Conservation (phyloP, 2,888 invertebrate genomes). For the Cephus sareptanus region DNA sequence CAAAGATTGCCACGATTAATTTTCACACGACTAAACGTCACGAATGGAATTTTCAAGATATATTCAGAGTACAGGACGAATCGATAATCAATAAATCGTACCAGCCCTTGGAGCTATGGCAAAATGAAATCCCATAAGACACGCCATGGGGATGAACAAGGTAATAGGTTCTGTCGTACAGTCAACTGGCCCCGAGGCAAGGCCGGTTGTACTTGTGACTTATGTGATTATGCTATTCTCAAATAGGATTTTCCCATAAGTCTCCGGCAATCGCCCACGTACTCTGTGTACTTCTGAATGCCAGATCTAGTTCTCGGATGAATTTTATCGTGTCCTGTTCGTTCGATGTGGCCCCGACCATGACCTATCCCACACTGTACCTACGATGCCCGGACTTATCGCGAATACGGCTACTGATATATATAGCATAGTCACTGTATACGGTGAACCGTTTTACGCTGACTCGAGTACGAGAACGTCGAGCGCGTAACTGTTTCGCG, state of each 20-base stretch:
- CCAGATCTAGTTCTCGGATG: background rate
- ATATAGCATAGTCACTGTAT: no score
- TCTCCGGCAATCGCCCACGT: background rate
- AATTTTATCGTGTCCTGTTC: background rate
- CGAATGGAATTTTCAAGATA: no score
- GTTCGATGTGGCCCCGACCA: background rate
- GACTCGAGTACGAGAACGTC: no score
- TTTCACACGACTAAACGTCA: no score
- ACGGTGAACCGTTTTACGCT: no score
- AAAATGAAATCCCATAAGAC: background rate
- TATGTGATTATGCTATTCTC: background rate
- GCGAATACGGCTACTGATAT: no score
- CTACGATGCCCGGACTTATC: no score
- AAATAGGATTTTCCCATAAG: slow-evolving; percentile 4
- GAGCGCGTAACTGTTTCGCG: no score
- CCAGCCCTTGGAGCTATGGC: no score
- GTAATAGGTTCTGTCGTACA: background rate
- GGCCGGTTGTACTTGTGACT: background rate
- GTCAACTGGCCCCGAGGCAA: background rate
- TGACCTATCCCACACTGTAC: background rate
- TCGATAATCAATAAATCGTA: no score
- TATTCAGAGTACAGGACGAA: no score
- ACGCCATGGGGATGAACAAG: background rate
- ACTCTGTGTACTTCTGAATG: background rate
- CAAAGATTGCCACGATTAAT: no score